Evolutionary conservation across 2,797 vertebrate species (phyloP), one percentile per base, ranked within the genome.

Genomic region (Bradypodion ventrale): DNA sequence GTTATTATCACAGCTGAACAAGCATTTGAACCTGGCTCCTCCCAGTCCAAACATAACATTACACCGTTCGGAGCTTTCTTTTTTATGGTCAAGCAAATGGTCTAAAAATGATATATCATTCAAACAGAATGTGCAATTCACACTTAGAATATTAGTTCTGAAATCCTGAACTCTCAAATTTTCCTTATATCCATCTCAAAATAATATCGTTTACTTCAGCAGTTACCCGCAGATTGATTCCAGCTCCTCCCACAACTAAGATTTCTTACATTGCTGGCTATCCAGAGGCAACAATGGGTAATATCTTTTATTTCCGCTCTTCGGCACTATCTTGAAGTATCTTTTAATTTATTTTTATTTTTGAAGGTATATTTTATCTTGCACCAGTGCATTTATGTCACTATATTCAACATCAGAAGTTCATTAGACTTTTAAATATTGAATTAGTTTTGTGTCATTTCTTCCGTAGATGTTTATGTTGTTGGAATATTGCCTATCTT

Each of bases 221-320:
- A 95, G 92, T 93, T 92, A 93, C 94, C 92, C 93, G 88, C 62
- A 87, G 91, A 90, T 78, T 84, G 78, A 77, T 89, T 92, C 91
- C 91, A 65, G 92, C 94, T 83, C 94, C 95, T 92, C 62, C 93
- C 87, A 90, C 94, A 92, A 86, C 93, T 92, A 95, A 94, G 93
- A 94, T 91, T 92, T 93, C 94, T 93, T 91, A 93, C 90, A 91
- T 86, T 85, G 88, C 92, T 90, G 94, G 95, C 86, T 76, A 0
- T 94, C 94, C 94, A 95, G 93, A 91, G 94, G 92, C 93, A 91
- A 88, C 94, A 92, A 92, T 93, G 93, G 96, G 96, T 96, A 96
- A 96, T 93, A 92, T 62, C 9, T 79, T 94, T 91, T 93, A 90
- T 76, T 86, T 89, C 86, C 87, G 83, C 89, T 90, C 91, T 83